Evolutionary conservation across 2,888 invertebrate genomes (phyloP).

Genomic region (Cryptosula pallasiana): DNA sequence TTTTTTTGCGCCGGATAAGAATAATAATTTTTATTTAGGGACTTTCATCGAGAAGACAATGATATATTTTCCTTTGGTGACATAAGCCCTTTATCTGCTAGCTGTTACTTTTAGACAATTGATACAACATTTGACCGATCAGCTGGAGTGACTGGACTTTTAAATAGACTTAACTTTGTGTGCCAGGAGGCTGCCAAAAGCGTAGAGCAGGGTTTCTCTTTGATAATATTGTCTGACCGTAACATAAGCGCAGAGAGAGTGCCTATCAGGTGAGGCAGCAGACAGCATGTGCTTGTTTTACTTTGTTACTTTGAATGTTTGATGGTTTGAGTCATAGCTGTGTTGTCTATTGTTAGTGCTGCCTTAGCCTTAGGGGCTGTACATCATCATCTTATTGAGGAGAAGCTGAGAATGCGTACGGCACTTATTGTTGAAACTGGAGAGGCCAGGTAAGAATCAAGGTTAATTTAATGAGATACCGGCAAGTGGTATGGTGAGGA

Average conservation of each 20-base stretch:
- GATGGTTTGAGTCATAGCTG: too few relatives aligned
- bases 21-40: too few relatives aligned
- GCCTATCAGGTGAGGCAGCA: slow-evolving; percentile 54
- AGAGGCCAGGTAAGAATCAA: slow-evolving; percentile 71
- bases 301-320: too few relatives aligned
- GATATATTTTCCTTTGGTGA: too few relatives aligned
- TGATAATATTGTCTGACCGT: slow-evolving; percentile 79
- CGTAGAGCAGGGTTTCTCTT: slow-evolving; percentile 70
- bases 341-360: too few relatives aligned
- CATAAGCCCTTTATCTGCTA: too few relatives aligned
- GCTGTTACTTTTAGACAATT: slow-evolving; percentile 60
- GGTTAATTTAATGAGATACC: background rate
- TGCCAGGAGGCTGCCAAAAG: slow-evolving; percentile 76
- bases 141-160: slow-evolving; percentile 69
- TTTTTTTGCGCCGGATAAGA: too few relatives aligned
- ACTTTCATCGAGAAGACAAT: too few relatives aligned
- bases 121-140: slow-evolving; percentile 80
- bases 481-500: too few relatives aligned
- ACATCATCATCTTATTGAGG: slow-evolving; percentile 91
- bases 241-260: slow-evolving; percentile 55
- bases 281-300: too few relatives aligned
- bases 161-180: slow-evolving; percentile 72
- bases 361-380: slow-evolving; percentile 83
- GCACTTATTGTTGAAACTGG: slow-evolving; percentile 91
- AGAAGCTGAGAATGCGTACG: slow-evolving; percentile 90